phyloP scores from a whole-genome alignment of 2,888 invertebrate species.

The Dorcus hopei region DNA sequence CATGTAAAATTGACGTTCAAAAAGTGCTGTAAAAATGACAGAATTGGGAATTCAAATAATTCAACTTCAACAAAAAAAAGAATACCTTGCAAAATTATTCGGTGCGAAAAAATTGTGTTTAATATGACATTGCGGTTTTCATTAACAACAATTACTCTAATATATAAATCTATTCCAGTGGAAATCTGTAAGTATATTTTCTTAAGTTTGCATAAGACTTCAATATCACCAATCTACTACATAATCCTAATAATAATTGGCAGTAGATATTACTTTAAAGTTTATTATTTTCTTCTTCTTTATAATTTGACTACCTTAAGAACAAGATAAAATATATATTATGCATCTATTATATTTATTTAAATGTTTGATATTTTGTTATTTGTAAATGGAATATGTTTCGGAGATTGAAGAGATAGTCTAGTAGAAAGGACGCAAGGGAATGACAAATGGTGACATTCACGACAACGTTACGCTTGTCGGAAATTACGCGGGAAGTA shows the following conservation, averaged over 20 bases:
- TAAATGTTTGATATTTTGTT: no score
- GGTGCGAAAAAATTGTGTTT: conserved; percentile 4
- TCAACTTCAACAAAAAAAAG: background rate
- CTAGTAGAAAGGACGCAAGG: background rate
- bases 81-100: background rate
- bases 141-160: conserved; percentile 29
- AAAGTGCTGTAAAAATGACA: background rate
- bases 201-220: conserved; percentile 48
- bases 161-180: conserved; percentile 29
- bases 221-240: conserved; percentile 50
- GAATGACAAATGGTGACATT: no score
- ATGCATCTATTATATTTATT: no score
- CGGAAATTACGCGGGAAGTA: no score
- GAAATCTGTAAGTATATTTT: conserved; percentile 31
- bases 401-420: background rate
- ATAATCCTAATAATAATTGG: conserved; percentile 40
- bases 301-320: background rate
- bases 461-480: no score
- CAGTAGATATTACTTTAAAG: conserved; percentile 43
- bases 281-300: background rate
- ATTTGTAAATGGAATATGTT: no score
- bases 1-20: no score
- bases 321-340: background rate
- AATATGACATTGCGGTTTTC: conserved; percentile 26
- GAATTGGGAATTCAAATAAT: background rate